Percentiles rank a stretch among this genome's conserved stretches.
Evolutionary conservation across 2,888 invertebrate genomes (phyloP).

Genomic region (Ochropacha duplaris): DNA sequence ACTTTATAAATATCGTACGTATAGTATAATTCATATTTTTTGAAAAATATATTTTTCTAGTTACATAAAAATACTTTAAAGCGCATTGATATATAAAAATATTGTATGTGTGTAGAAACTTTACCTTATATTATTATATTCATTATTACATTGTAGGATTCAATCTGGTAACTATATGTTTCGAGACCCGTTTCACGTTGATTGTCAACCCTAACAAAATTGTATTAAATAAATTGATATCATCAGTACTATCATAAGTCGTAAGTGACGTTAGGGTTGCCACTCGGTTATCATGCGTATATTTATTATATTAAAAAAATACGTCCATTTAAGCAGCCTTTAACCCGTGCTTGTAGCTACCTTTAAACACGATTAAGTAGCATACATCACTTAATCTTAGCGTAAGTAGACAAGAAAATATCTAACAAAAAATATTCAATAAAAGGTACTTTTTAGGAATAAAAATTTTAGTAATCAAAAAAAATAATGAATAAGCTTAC

Average conservation of each 20-base stretch:
- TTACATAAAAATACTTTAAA: constrained; percentile 1
- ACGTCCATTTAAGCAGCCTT: constrained; percentile 58
- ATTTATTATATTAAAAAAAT: constrained; percentile 34
- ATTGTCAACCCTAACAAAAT: constrained; percentile 46
- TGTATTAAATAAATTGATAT: constrained; percentile 5
- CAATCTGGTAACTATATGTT: constrained; percentile 77
- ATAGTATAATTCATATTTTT: constrained; percentile 5
- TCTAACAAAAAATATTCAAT: constrained; percentile 54
- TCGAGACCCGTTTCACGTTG: constrained; percentile 71
- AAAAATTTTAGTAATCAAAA: constrained; percentile 75
- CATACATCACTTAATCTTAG: constrained; percentile 49
- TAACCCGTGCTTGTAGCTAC: constrained; percentile 65
- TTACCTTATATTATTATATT: constrained; percentile 26
- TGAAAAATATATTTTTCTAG: constrained; percentile 12
- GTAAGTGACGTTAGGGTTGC: constrained; percentile 39
- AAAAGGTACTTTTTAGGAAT: constrained; percentile 80
- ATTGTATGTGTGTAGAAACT: constrained; percentile 42
- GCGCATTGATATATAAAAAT: background rate
- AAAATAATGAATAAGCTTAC: constrained; percentile 49
- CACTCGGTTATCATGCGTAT: constrained; percentile 38
- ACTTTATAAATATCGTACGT: constrained; percentile 10
- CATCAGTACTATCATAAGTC: constrained; percentile 7
- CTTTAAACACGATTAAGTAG: constrained; percentile 59
- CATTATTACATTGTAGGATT: constrained; percentile 65
- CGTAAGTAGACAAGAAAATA: constrained; percentile 58